Evolutionary conservation across 2,888 invertebrate species (phyloP).

Genomic region (Argynnis bischoffii): DNA sequence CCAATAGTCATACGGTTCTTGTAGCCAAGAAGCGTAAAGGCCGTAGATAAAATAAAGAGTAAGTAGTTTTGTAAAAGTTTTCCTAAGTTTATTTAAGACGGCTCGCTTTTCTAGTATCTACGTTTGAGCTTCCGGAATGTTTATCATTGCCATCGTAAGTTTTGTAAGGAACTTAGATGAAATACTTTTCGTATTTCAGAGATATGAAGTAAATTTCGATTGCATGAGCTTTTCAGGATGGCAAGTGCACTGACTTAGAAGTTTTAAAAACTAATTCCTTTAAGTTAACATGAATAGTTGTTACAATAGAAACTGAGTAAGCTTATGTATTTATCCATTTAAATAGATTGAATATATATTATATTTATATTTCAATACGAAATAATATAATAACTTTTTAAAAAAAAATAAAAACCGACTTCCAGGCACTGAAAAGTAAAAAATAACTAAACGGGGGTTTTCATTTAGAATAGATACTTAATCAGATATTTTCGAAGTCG

Average conservation of each 20-base stretch:
- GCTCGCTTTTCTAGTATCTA: slow-evolving; percentile 24
- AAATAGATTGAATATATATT: too few species aligned
- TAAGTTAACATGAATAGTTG: background rate
- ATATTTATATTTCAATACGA: too few species aligned
- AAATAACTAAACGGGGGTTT: too few species aligned
- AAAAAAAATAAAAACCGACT: too few species aligned
- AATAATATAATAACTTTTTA: too few species aligned
- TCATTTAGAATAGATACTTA: too few species aligned
- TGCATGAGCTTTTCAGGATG: background rate
- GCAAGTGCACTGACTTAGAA: background rate
- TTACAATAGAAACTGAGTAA: background rate
- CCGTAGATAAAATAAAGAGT: slow-evolving; percentile 39
- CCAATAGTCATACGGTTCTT: slow-evolving; percentile 1
- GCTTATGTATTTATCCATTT: too few species aligned
- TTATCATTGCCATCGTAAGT: slow-evolving; percentile 40
- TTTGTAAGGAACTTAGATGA: slow-evolving; percentile 15
- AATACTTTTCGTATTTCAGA: slow-evolving; percentile 7
- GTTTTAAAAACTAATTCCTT: background rate
- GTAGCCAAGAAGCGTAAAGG: slow-evolving; percentile 28
- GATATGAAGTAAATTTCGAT: slow-evolving; percentile 14
- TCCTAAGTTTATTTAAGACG: slow-evolving; percentile 40
- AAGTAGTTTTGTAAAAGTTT: slow-evolving; percentile 34
- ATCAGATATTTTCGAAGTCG: too few species aligned
- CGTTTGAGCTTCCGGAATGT: slow-evolving; percentile 37
- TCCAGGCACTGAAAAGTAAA: too few species aligned